phyloP scores from a whole-genome alignment of 2,888 invertebrate genomes.

The Oscheius sp. region DNA sequence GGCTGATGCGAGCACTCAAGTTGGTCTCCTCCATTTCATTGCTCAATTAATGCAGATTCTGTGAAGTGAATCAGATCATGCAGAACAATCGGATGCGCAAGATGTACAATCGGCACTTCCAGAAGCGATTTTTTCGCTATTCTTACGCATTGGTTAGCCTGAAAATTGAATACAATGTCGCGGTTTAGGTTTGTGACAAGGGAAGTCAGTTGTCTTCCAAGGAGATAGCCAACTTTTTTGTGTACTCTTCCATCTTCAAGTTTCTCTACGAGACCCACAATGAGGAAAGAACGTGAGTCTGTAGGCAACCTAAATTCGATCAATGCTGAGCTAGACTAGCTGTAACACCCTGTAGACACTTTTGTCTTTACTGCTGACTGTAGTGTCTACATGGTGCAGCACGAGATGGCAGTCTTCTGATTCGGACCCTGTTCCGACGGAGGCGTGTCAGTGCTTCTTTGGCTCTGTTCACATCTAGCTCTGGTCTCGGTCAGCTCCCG shows the following conservation, averaged over 20 bases:
- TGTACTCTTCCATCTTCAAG: conserved; percentile 53
- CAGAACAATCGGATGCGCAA: conserved; percentile 46
- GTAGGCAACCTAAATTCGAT: not conserved
- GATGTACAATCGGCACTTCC: conserved; percentile 63
- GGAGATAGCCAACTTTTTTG: conserved; percentile 47
- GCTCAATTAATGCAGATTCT: conserved; percentile 46
- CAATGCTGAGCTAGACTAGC: no score
- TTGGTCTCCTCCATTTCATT: conserved; percentile 10
- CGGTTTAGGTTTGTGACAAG: conserved; percentile 52
- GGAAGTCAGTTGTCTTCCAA: conserved; percentile 44
- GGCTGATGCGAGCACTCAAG: conserved; percentile 58
- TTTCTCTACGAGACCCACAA: conserved; percentile 63
- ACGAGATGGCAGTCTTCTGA: not conserved
- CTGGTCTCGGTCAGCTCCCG: not conserved
- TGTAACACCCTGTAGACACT: no score
- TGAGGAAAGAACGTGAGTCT: conserved; percentile 58
- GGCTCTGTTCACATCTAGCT: not conserved
- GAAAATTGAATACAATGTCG: not conserved
- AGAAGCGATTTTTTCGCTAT: conserved; percentile 62
- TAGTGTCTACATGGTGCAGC: conserved; percentile 1
- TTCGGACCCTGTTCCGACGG: not conserved
- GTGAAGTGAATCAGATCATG: conserved; percentile 62
- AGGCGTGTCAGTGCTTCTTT: not conserved
- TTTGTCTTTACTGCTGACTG: not conserved
- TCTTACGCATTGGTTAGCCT: conserved; percentile 65